Base-by-base conservation (phyloP, 1,140 invertebrate species). In the Eupristina koningsbergeri region DNA sequence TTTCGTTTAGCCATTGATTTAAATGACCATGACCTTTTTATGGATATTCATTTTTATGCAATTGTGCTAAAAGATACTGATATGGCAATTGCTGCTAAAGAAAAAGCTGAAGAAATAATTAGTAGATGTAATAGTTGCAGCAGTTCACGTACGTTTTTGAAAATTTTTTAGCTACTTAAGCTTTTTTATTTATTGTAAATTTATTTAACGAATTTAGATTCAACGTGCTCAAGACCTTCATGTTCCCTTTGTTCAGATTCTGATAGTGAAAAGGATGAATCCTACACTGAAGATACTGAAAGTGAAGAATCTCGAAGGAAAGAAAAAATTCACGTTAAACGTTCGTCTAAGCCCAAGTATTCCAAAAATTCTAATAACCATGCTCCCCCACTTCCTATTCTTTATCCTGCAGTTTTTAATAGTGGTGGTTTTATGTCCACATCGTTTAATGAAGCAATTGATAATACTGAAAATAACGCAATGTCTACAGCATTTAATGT, bases 1-100 rank as follows among this genome's bases (percentile, higher is more conserved):
- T 96, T 97, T 88, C 94, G 96, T 82, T 91, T 98, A 73, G 97
- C 96, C 26, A 96, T 97, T 86, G 97, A 98, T 90, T 93, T 98
- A 79, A 94, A 94, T 47, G 95, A 96, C 89, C 95, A 96, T 88
- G 96, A 97, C 92, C 93, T 97, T 58, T 97, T 97, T 87, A 95
- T 96, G 94, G 97, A 98, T 92, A 94, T 97, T 63, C 95, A 97
- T 89, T 96, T 96, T 91, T 95, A 96, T 84, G 96, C 97, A 45
- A 91, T 94, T 81, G 93, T 94, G 79, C 93, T 95, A 82, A 94
- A 94, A 34, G 95, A 96, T 85, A 92, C 92, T 22, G 94, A 95
- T 85, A 94, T 98, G 88, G 96, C 96, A 0, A 93, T 93, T 45
- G 96, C 96, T 58, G 96, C 97, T 1, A 94, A 94, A 86, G 93